Percentiles rank a stretch among this genome's conserved stretches.
These are phyloP conservation scores for Anastatus disparis DNA, from an alignment of 1,140 invertebrate genomes.

Conservation along the genomic window DNA sequence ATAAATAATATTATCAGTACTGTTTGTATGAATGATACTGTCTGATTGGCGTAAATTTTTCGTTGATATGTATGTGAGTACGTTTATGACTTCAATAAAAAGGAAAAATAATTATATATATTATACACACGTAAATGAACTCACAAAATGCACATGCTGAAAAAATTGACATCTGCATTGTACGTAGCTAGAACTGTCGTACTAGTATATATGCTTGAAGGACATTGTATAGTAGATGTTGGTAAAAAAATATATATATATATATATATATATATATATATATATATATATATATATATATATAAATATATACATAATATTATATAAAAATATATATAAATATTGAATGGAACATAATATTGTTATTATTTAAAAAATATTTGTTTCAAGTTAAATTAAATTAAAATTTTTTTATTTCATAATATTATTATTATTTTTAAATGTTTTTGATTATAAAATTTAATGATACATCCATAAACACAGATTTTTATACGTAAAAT, in stretches of 20 bases:
- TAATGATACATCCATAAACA: neutral
- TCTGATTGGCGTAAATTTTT: neutral
- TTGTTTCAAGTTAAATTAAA: no score
- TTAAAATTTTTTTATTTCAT: no score
- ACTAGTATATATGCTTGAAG: slow-evolving; percentile 52
- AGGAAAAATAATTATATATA: slow-evolving; percentile 44
- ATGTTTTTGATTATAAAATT: neutral
- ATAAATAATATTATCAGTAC: slow-evolving; percentile 4
- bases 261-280: slow-evolving; percentile 56
- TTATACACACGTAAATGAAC: slow-evolving; percentile 48
- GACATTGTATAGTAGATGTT: slow-evolving; percentile 61
- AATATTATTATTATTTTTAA: no score
- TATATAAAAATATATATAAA: no score
- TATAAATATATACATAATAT: no score
- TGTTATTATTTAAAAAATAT: no score
- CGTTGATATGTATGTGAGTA: slow-evolving; percentile 40
- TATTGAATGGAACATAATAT: no score
- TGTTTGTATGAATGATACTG: slow-evolving; percentile 8
- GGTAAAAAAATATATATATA: slow-evolving; percentile 59
- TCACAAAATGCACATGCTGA: slow-evolving; percentile 48
- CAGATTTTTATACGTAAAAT: no score
- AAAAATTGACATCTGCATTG: slow-evolving; percentile 52
- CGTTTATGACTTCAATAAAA: slow-evolving; percentile 37
- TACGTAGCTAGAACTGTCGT: slow-evolving; percentile 55
- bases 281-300: no score